Base-by-base conservation (phyloP, 23 tunicate species). In the Trididemnum nubilum region DNA sequence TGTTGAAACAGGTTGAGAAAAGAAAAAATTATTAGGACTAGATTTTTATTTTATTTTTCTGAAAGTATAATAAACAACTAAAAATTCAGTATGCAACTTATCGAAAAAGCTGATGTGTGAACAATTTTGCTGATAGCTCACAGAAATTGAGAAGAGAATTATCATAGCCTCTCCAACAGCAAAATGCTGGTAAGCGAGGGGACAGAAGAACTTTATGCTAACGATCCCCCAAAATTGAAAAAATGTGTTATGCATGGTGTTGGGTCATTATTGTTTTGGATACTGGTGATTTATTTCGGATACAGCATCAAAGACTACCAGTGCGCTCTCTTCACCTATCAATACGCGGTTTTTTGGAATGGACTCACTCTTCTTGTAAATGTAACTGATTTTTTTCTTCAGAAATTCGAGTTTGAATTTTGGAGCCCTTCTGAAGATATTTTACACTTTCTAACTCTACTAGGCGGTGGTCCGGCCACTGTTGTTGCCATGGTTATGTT, bases 381-480 rank as follows among this genome's bases (percentile, higher is more conserved):
- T 38, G 26, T 39, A 18, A 4, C 39, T 39, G 78, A 73, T 27
- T 22, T 37, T 23, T 26, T n/a, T 37, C 2, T 73, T 28, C 5
- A 38, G 7, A 37, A 2, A 7, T 21, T 9, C 2, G 78, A 34
- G 2, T 73, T 38, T 9, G 22, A 37, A 25, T 15, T 21, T 25
- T 73, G 78, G 78, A 24, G 58, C 27, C 9, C 39, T 73, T 73
- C 78, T 2, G 78, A 73, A 30, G 78, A 73, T 7, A 37, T 38
- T 15, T 58, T 73, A 2, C 78, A 73, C 24, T 73, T 73, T 39
- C 30, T 73, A 12, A 73, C 78, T 37, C 32, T 73, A 21, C 15
- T 73, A 5, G 78, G 78, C 2, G 78, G 78, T 38, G 78, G 58
- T 2, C 78, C 78, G 2, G 57, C 78, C 15, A 73, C 58, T 37